Base-by-base conservation (phyloP, 37 sponge, comb jelly and placozoan species). In the Diacarnus erythraeanus region DNA sequence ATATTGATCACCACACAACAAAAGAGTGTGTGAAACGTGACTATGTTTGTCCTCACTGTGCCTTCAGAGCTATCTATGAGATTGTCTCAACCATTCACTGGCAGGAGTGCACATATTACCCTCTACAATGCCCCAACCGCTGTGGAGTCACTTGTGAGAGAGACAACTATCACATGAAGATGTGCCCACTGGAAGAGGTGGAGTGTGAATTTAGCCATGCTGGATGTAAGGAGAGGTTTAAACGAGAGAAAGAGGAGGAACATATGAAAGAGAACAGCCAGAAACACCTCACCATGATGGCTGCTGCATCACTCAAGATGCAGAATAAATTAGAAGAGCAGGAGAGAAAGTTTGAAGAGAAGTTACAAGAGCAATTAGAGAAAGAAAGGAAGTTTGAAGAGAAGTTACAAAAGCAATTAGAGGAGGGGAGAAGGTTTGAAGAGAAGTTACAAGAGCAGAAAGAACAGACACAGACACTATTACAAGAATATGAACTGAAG, bases 61-160 rank as follows among this genome's bases (percentile, higher is more conserved):
- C 27, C 3, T 79, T 65, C 59, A 57, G 25, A 4, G 68, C 75
- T 1, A 79, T 75, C 36, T 72, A 64, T 56, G 68, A 74, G 17
- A 37, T 34, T 2, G 59, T 86, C 29, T 2, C 3, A 5, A 20
- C 2, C 74, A 51, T n/a, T 0, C 77, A 84, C 41, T 68, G 43
- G 42, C 69, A 29, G 3, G 76, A 38, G 33, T 84, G 84, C 61
- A 21, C 26, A 26, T 35, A 41, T 38, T 71, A 42, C 42, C 77
- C 84, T 25, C 18, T 77, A 2, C 21, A 22, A 26, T 84, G 84
- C 72, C 84, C 77, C 35, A 77, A 77, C n/a, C n/a, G 71, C 18
- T 84, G 84, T 76, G 72, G 58, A 2, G 44, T 30, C 9, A 40
- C 66, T 30, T 40, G 72, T 27, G 47, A 68, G 8, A 70, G 77